Base-by-base conservation (phyloP, 2,888 invertebrate genomes). In the Calliopum simillimum region DNA sequence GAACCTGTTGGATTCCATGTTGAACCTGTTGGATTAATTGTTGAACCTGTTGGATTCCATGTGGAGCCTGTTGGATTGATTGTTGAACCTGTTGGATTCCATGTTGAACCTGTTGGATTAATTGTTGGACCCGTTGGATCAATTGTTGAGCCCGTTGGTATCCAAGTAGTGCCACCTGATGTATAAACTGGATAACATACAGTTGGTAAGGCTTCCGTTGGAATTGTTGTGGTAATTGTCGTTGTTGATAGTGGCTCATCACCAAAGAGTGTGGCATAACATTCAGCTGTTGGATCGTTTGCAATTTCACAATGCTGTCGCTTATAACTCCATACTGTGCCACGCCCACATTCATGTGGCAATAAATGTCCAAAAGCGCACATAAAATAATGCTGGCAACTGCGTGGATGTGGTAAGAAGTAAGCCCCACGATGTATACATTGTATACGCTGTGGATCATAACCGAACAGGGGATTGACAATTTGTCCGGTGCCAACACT, bases 381-480 rank as follows among this genome's bases (percentile, higher is more conserved):
- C 16, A 85, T 77, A 51, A 79, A 83, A 73, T 84, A 85, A 44
- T 76, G 66, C 47, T 78, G 79, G 59, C 85, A 85, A 14, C 76
- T 76, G 3, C 44, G 74, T 3, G 85, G 85, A 78, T 85, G 84
- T 4, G 85, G 85, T 61, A 85, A 59, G 70, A 85, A 85, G 70
- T 85, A 85, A 14, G 83, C 79, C 0, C 84, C 85, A 66, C 80
- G 81, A 66, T 85, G 83, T 3, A 80, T 75, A 51, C 85, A 85
- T 16, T 78, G 79, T 2, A 85, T 73, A 13, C 79, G 72, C 13
- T 73, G 33, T 0, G 83, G 78, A 71, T 84, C 79, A 72, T 82
- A 85, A 14, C 75, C 79, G 0, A 71, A 72, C 79, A 85, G 76
- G 19, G 79, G 80, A 73, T 79, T 77, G 0, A 81, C 74, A 3